Percentiles rank a stretch among this genome's conserved stretches.
Evolutionary conservation across 2,888 invertebrate genomes (phyloP).

Genomic region (Macaria liturata): DNA sequence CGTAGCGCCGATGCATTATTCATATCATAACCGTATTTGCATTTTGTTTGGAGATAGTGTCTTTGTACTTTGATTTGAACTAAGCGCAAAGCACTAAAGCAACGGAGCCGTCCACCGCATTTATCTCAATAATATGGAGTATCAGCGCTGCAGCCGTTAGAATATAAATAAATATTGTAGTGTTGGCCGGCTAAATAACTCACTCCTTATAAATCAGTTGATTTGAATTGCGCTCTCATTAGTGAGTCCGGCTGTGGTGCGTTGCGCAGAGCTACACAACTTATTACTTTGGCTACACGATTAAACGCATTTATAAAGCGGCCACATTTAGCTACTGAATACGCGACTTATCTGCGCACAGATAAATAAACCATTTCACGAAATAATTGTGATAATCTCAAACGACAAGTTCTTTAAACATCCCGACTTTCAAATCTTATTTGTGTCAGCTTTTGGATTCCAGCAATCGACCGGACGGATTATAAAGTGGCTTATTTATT

Average conservation of each 20-base stretch:
- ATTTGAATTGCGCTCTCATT: conserved; percentile 81
- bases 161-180: conserved; percentile 73
- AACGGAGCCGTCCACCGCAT: conserved; percentile 2
- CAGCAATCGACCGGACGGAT: conserved; percentile 33
- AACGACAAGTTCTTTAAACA: conserved; percentile 32
- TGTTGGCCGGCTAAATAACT: conserved; percentile 68
- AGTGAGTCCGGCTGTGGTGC: conserved; percentile 71
- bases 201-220: conserved; percentile 80
- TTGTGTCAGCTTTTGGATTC: conserved; percentile 27
- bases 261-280: conserved; percentile 71
- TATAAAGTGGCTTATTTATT: conserved; percentile 47
- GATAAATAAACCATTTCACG: conserved; percentile 53
- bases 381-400: conserved; percentile 41
- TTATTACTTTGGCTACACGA: conserved; percentile 77
- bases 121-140: conserved; percentile 48
- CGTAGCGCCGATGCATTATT: conserved; percentile 21
- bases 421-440: conserved; percentile 35
- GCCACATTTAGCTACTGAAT: conserved; percentile 54
- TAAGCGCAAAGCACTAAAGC: conserved; percentile 3
- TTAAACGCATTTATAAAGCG: conserved; percentile 62
- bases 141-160: conserved; percentile 52
- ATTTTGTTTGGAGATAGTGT: conserved; percentile 12
- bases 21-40: conserved; percentile 25
- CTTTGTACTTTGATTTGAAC: conserved; percentile 21
- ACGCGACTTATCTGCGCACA: conserved; percentile 52